Evolutionary conservation across 2,113 vertebrate genomes (phyloP).

Genomic region (Rattus norvegicus): GRCr8 NC_086033.1:55827501-55828000

Average conservation of each 20-base stretch:
- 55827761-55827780: constrained; percentile 35
- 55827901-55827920: constrained; percentile 33
- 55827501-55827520: no score
- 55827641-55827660: background rate
- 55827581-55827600: constrained; percentile 25
- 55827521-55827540: no score
- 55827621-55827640: constrained; percentile 45
- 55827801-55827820: constrained; percentile 1
- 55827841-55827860: constrained; percentile 50
- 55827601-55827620: background rate
- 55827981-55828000: constrained; percentile 13
- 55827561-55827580: background rate
- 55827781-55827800: constrained; percentile 48
- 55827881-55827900: constrained; percentile 28
- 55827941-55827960: background rate
- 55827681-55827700: constrained; percentile 17
- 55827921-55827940: constrained; percentile 40
- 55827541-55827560: no score
- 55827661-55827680: constrained; percentile 2
- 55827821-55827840: constrained; percentile 35
- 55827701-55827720: constrained; percentile 14
- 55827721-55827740: constrained; percentile 21
- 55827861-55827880: constrained; percentile 3
- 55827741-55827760: constrained; percentile 8
- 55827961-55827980: background rate